Base-by-base conservation (phyloP, 2,113 vertebrate genomes). In the Noctilio leporinus region DNA sequence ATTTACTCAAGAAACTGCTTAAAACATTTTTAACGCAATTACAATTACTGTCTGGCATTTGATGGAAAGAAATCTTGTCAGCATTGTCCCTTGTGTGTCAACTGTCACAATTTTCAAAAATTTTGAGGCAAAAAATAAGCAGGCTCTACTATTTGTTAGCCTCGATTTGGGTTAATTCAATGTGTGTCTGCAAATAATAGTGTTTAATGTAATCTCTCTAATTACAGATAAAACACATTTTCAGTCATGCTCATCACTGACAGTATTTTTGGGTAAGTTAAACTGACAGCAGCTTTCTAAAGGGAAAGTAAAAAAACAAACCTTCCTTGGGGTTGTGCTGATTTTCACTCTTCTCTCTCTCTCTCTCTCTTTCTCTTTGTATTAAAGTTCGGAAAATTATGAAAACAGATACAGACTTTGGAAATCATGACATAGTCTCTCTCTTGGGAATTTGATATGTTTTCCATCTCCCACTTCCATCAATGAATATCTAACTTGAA, bases 141-240 rank as follows among this genome's bases (percentile, higher is more conserved):
- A 97, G 95, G 77, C 96, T 97, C 91, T 94, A 97, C 96, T 97
- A 97, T 97, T 97, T 97, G 96, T 96, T 97, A 96, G 96, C 94
- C 97, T 97, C 69, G 94, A 97, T 97, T 97, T 97, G 97, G 97
- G 97, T 97, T 97, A 97, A 97, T 97, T 97, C 97, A 96, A 97
- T 97, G 96, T 97, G 97, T 97, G 96, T 97, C 97, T 96, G 97
- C 97, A 97, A 97, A 97, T 97, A 97, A 97, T 96, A 97, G 97
- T 97, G 96, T 97, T 97, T 97, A 97, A 97, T 97, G 97, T 97
- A 97, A 97, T 97, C 97, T 97, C 97, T 97, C 96, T 97, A 97
- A 97, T 97, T 97, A 97, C 95, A 97, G 97, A 97, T 97, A 96
- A 97, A 97, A 97, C 1, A 53, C 96, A 94, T 97, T 97, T 96